Evolutionary conservation across 2,888 invertebrate species (phyloP).

Genomic region (Hemithea aestivaria): DNA sequence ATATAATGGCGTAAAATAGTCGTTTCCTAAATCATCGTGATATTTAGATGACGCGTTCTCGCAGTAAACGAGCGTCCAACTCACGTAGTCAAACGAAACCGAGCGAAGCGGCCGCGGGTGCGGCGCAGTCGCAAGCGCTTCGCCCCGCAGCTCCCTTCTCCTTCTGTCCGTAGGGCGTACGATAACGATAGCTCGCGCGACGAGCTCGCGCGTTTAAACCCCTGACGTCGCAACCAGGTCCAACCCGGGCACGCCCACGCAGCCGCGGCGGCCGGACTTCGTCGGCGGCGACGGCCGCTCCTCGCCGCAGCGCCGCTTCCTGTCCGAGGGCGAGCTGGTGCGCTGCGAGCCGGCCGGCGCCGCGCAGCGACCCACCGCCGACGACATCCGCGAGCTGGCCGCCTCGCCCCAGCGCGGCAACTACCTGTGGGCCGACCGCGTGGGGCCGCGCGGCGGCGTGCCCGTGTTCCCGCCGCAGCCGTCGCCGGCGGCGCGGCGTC

Average conservation of each 20-base stretch:
- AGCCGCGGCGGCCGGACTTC: slow-evolving; percentile 92
- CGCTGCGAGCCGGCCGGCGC: slow-evolving; percentile 83
- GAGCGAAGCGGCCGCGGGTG: slow-evolving; percentile 45
- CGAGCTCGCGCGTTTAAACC: slow-evolving; percentile 77
- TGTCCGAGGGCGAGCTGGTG: slow-evolving; percentile 90
- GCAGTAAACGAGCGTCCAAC: too few species aligned
- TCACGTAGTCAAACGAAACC: slow-evolving; percentile 16
- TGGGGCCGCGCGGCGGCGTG: slow-evolving; percentile 45
- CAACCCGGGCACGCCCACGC: slow-evolving; percentile 94
- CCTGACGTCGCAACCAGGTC: slow-evolving; percentile 85
- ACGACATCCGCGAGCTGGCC: slow-evolving; percentile 92
- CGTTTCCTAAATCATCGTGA: too few species aligned
- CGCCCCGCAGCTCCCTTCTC: slow-evolving; percentile 77
- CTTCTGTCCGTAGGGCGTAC: slow-evolving; percentile 79
- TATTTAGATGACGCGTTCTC: too few species aligned
- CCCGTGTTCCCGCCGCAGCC: slow-evolving; percentile 62
- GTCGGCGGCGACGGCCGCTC: slow-evolving; percentile 83
- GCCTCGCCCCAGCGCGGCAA: slow-evolving; percentile 88
- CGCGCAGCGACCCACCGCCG: slow-evolving; percentile 79
- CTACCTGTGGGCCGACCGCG: slow-evolving; percentile 75
- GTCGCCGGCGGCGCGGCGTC: slow-evolving; percentile 52
- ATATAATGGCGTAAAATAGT: too few species aligned
- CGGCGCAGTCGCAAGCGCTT: slow-evolving; percentile 68
- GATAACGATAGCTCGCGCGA: slow-evolving; percentile 76
- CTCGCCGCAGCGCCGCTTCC: slow-evolving; percentile 87